Base-by-base conservation (phyloP, 2,113 vertebrate genomes). In the Neodon shergylaensis region DNA sequence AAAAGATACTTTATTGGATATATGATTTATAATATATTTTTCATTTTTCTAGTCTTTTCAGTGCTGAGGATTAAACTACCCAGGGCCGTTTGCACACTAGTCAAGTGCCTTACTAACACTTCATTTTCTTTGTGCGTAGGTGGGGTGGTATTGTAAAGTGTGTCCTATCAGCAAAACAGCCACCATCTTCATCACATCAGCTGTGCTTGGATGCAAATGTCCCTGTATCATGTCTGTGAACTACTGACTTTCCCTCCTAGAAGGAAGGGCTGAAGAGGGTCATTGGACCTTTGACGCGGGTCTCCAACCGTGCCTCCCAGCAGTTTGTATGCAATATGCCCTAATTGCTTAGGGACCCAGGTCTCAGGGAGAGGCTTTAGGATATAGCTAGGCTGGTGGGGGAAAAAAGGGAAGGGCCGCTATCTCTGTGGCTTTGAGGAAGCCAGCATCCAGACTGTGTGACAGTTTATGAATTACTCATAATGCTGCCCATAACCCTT, bases 1-100 rank as follows among this genome's bases (percentile, higher is more conserved):
- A 92, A n/a, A 93, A 58, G 87, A 44, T 92, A 19, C 66, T 66
- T 95, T 82, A 76, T 85, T 42, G 94, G 36, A 68, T 91, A 0
- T 44, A 31, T 84, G 19, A 39, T 83, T 39, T 86, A 7, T 66
- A 85, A 19, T 90, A 39, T 92, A 31, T 61, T 77, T 91, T 95
- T 87, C 9, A 44, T 92, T 88, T 79, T 28, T 54, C 1, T 1
- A 58, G 2, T 16, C 61, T 82, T 84, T 65, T 63, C 82, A 44
- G 39, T 65, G 39, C 31, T 84, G 58, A 26, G 58, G 58, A 44
- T 84, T 84, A 65, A 65, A 82, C 39, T 61, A 10, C 58, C 16
- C 58, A 84, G 26, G 58, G 82, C 39, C 26, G 17, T 65, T 44
- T 44, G 26, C 36, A 9, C 42, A 28, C 54, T 31, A 63, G 81